Percentiles rank a stretch among this genome's conserved stretches.
Conservation (phyloP, 2,797 vertebrate species). For the Muscicapa comitata region DNA sequence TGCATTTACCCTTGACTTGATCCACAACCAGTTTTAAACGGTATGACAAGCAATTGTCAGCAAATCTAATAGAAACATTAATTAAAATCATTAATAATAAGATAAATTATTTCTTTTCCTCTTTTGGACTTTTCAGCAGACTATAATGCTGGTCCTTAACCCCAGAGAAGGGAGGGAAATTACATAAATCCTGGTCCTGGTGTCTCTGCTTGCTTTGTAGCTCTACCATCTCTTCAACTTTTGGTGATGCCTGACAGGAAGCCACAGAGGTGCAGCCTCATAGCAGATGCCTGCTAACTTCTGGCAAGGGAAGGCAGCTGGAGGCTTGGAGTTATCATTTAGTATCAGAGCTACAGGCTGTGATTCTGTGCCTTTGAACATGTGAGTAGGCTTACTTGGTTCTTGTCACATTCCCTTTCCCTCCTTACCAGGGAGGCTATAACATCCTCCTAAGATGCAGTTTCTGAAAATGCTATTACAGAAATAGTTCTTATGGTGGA, state of each 20-base stretch:
- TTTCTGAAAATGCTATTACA: background rate
- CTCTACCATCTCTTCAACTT: background rate
- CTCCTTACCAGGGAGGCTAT: background rate
- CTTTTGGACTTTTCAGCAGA: background rate
- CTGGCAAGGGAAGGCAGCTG: background rate
- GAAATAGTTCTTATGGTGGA: background rate
- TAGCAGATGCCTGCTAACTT: background rate
- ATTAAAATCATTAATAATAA: background rate
- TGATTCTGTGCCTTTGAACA: background rate
- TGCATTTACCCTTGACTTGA: background rate
- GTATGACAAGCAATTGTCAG: background rate
- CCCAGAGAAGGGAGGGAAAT: background rate
- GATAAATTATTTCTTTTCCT: background rate
- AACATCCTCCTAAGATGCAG: background rate
- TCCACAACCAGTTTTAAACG: background rate
- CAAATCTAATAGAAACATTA: background rate
- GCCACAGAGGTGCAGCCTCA: background rate
- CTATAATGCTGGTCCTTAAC: background rate
- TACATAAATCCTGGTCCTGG: background rate
- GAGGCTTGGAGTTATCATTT: background rate
- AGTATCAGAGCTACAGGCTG: background rate
- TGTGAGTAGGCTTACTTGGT: background rate
- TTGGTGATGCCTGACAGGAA: background rate
- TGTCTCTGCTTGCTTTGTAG: background rate
- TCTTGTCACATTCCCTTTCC: background rate